These are phyloP conservation scores for Euclidia mi DNA, from an alignment of 2,888 invertebrate species.

Conservation along the genomic window DNA sequence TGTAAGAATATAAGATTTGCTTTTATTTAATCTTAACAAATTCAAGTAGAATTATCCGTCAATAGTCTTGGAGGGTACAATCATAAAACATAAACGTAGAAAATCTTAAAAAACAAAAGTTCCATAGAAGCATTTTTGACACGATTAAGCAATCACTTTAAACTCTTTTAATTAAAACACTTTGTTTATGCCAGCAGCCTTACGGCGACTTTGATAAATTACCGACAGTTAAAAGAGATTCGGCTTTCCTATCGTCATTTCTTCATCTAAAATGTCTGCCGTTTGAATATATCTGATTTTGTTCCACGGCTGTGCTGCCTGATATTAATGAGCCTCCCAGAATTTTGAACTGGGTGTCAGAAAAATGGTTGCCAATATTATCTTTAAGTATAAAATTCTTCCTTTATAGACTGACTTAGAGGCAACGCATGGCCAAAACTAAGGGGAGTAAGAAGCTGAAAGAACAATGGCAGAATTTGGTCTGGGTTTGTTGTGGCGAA, in stretches of 20 bases:
- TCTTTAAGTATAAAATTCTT: too few relatives aligned
- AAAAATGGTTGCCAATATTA: too few relatives aligned
- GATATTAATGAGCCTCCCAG: too few relatives aligned
- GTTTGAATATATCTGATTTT: conserved; percentile 32
- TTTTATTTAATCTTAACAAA: conserved; percentile 2
- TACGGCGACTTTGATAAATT: conserved; percentile 73
- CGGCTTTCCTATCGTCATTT: conserved; percentile 52
- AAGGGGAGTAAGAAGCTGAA: too few relatives aligned
- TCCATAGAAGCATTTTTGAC: conserved; percentile 58
- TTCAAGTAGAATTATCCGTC: conserved; percentile 9
- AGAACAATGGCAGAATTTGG: too few relatives aligned
- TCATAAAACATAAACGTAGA: conserved; percentile 34
- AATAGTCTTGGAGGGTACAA: conserved; percentile 9
- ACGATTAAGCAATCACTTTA: conserved; percentile 72
- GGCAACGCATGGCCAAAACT: too few relatives aligned
- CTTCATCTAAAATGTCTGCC: conserved; percentile 39
- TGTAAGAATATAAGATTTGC: neutral
- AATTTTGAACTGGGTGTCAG: too few relatives aligned
- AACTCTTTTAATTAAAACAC: conserved; percentile 74
- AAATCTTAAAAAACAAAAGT: conserved; percentile 40
- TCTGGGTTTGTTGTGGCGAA: too few relatives aligned
- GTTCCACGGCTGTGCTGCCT: conserved; percentile 10
- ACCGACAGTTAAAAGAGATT: conserved; percentile 63
- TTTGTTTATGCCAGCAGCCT: conserved; percentile 68
- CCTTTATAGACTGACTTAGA: too few relatives aligned